Percentiles rank a stretch among this genome's conserved stretches.
Evolutionary conservation across 2,888 invertebrate species (phyloP).

Genomic region (Cerceris ruficornis): DNA sequence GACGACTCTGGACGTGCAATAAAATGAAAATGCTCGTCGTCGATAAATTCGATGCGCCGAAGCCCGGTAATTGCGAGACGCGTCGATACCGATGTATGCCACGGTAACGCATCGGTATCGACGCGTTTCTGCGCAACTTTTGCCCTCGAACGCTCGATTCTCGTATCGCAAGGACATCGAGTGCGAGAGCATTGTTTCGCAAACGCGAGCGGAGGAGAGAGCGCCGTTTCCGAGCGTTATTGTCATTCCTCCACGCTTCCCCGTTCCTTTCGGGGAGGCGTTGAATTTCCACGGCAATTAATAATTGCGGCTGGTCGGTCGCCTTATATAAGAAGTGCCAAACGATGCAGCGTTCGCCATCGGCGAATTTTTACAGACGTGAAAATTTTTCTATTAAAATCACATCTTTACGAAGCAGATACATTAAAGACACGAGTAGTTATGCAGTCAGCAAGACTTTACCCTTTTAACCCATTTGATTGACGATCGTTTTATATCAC

Average conservation of each 20-base stretch:
- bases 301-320: neutral
- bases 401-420: no score
- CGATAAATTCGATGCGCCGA: conserved; percentile 13
- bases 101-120: neutral
- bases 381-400: no score
- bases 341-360: neutral
- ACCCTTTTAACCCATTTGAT: no score
- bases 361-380: no score
- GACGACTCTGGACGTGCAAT: neutral
- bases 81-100: neutral
- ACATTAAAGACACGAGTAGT: no score
- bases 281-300: neutral
- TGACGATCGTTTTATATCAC: no score
- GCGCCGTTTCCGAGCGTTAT: neutral
- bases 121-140: neutral
- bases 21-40: neutral
- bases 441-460: no score
- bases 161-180: conserved; percentile 33
- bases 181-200: conserved; percentile 12
- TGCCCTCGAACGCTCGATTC: neutral
- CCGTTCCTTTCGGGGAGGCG: neutral
- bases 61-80: neutral
- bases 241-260: neutral
- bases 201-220: neutral
- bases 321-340: neutral